A percentile compares a stretch with the other conserved stretches of the same genome.
These are phyloP conservation scores for Linnaemya tessellans DNA, from an alignment of 2,888 invertebrate species.

Conservation along the genomic window DNA sequence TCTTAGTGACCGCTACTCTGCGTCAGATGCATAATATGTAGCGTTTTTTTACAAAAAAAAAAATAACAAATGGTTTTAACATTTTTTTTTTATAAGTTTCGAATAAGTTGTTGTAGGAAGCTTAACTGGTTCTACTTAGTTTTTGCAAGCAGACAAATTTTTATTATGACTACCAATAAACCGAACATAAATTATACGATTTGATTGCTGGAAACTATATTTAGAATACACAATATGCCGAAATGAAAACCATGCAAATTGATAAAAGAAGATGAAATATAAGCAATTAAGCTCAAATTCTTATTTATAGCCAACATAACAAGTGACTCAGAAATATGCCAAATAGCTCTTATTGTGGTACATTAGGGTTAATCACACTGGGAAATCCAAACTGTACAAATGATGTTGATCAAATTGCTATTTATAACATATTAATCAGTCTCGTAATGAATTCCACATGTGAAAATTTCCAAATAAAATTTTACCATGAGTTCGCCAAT, in stretches of 20 bases:
- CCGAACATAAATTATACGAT: conserved; percentile 16
- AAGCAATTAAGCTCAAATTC: conserved; percentile 31
- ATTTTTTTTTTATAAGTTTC: too few relatives aligned
- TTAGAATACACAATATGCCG: conserved; percentile 26
- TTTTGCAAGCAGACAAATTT: conserved; percentile 11
- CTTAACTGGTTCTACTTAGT: conserved; percentile 34
- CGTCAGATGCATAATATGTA: neutral
- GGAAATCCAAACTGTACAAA: neutral
- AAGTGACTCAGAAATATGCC: conserved; percentile 12
- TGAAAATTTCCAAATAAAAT: too few relatives aligned
- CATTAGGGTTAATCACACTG: neutral
- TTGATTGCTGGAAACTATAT: conserved; percentile 10
- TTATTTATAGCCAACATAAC: conserved; percentile 2
- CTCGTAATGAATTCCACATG: too few relatives aligned
- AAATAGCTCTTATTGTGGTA: neutral
- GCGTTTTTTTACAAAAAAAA: neutral
- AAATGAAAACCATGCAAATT: conserved; percentile 46
- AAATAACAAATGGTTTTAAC: neutral
- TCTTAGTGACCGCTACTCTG: too few relatives aligned
- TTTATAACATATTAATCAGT: too few relatives aligned
- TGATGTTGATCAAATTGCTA: too few relatives aligned
- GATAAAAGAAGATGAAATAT: conserved; percentile 14
- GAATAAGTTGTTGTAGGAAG: too few relatives aligned
- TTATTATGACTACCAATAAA: neutral
- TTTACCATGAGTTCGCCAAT: too few relatives aligned